Base-by-base conservation (phyloP, 2,113 vertebrate species). In the Trachemys scripta region DNA sequence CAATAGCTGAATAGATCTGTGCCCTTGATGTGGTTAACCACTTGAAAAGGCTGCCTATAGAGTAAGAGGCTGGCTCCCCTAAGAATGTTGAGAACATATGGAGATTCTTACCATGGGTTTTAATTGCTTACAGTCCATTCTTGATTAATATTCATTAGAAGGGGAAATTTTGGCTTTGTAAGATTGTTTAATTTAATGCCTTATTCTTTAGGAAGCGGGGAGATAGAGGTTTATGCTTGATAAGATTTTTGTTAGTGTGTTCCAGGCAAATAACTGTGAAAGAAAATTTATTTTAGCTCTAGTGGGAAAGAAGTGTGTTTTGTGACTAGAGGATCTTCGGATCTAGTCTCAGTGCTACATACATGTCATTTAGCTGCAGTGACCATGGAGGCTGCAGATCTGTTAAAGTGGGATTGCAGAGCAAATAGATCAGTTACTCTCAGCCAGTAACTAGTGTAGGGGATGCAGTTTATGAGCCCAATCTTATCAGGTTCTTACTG, bases 381-480 rank as follows among this genome's bases (percentile, higher is more conserved):
- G 14, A 45, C 4, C 1, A 2, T 35, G 6, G 22, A 59, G 42
- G 7, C 45, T 82, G 19, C 3, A 35, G n/a, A 7, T 80, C 24
- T 80, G 19, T n/a, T 80, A 79, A 4, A 6, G 7, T 25, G 42
- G 87, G 42, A 8, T 19, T 89, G n/a, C 88, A 7, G 2, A 69
- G 8, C 2, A 87, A 85, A 42, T 76, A 76, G 38, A 69, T 42
- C 1, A 42, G 45, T 80, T 38, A 12, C 20, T 79, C 17, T 9
- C 35, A 69, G 38, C 51, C 12, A 12, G 5, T 10, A 8, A 91
- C 53, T 45, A 91, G 10, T 27, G 42, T 45, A 24, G 13, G 38
- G 3, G 0, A 13, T 2, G 57, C 47, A 76, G 82, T 16, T 8
- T 51, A 80, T 57, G 29, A 25, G 19, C 20, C 3, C 0, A 0